Evolutionary conservation across 2,797 vertebrate genomes (phyloP).

Genomic region (Sebastes elongatus): DNA sequence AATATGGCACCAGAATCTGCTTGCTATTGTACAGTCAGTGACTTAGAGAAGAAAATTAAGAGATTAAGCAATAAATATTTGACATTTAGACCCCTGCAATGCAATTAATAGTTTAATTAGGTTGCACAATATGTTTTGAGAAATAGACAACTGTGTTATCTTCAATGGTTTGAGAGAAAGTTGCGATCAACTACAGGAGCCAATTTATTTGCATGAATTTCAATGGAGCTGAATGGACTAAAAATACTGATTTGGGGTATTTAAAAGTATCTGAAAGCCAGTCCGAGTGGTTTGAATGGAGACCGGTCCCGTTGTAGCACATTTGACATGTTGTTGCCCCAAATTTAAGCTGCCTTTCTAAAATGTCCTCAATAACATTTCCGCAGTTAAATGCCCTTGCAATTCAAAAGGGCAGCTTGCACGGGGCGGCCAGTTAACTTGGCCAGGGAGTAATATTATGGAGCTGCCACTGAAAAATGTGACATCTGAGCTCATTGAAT

Average conservation of each 20-base stretch:
- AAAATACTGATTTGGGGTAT: neutral
- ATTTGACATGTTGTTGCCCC: constrained; percentile 34
- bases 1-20: neutral
- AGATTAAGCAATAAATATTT: neutral
- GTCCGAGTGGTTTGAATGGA: constrained; percentile 18
- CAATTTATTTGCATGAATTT: neutral
- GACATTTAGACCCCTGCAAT: neutral
- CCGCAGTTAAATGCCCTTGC: constrained; percentile 4
- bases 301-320: neutral
- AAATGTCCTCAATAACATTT: constrained; percentile 10
- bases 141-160: neutral
- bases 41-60: neutral
- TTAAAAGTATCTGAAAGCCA: constrained; percentile 6
- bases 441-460: constrained; percentile 42
- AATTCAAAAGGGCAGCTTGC: constrained; percentile 30
- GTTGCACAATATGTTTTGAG: neutral
- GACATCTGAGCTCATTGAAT: constrained; percentile 53
- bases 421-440: constrained; percentile 2
- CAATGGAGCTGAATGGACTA: neutral
- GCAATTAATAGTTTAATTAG: neutral
- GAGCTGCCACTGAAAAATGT: constrained; percentile 57
- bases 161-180: neutral
- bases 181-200: neutral
- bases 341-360: constrained; percentile 18
- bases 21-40: neutral